Conservation (phyloP, 2,888 invertebrate genomes). For the Latrodectus hesperus region DNA sequence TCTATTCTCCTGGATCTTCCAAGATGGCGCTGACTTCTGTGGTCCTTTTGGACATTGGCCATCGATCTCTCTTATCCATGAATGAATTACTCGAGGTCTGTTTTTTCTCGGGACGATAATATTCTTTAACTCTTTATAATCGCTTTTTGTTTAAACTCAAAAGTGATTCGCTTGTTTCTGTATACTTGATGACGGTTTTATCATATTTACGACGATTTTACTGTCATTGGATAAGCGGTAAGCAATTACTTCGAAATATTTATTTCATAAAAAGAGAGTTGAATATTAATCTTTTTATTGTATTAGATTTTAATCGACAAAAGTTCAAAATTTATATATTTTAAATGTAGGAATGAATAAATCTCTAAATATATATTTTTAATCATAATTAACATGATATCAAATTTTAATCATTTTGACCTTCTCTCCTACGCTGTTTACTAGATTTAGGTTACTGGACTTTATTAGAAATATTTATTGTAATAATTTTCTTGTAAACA, state of each 20-base stretch:
- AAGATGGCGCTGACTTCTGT: constrained; percentile 64
- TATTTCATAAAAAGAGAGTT: too few species aligned
- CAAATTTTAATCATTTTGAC: too few species aligned
- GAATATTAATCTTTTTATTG: too few species aligned
- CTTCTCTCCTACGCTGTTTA: too few species aligned
- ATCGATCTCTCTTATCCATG: constrained; percentile 43
- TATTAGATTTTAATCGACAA: too few species aligned
- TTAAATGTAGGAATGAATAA: background rate
- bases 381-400: too few species aligned
- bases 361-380: background rate
- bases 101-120: background rate
- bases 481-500: too few species aligned
- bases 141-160: background rate
- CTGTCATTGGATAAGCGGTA: background rate
- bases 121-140: background rate
- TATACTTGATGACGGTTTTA: background rate
- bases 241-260: background rate
- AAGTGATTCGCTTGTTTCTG: background rate
- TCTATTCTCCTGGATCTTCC: constrained; percentile 31
- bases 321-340: background rate
- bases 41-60: constrained; percentile 31
- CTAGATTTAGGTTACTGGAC: too few species aligned
- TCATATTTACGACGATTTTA: background rate
- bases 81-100: constrained; percentile 25
- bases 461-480: too few species aligned